A percentile compares a stretch with the other conserved stretches of the same genome.
Conservation (phyloP, 2,797 vertebrate genomes). For the Tapera naevia region DNA sequence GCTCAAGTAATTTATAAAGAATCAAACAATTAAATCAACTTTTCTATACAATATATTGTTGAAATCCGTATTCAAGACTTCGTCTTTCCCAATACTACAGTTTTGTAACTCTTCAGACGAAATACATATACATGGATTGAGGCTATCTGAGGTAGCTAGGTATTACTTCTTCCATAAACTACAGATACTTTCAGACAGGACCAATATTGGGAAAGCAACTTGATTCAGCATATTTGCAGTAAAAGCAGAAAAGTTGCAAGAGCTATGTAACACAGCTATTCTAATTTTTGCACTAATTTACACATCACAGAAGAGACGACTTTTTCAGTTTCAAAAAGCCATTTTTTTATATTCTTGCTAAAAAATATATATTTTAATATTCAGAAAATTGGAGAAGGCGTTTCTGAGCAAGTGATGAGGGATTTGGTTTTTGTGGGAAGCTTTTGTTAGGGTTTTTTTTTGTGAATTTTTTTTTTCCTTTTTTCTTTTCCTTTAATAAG, state of each 20-base stretch:
- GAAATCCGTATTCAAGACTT: not conserved
- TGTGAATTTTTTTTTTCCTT: not conserved
- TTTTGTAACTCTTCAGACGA: not conserved
- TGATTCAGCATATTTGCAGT: not conserved
- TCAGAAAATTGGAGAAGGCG: not conserved
- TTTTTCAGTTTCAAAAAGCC: not conserved
- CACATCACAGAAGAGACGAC: not conserved
- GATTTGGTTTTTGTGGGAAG: fast-evolving
- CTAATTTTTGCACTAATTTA: conserved; percentile 15
- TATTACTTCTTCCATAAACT: not conserved
- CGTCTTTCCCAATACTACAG: not conserved
- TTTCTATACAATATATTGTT: not conserved
- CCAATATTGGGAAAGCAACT: not conserved
- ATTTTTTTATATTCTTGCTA: not conserved
- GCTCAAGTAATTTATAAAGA: not conserved
- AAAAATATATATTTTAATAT: not conserved
- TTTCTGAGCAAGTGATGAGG: not conserved
- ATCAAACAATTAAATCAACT: not conserved
- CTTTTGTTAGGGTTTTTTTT: not conserved
- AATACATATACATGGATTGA: not conserved
- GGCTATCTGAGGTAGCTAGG: not conserved
- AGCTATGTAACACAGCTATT: not conserved
- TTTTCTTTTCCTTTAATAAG: not conserved
- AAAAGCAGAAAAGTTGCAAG: not conserved
- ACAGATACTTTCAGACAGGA: not conserved